Evolutionary conservation across 2,888 invertebrate species (phyloP).

Genomic region (Chromoteleia sp.): DNA sequence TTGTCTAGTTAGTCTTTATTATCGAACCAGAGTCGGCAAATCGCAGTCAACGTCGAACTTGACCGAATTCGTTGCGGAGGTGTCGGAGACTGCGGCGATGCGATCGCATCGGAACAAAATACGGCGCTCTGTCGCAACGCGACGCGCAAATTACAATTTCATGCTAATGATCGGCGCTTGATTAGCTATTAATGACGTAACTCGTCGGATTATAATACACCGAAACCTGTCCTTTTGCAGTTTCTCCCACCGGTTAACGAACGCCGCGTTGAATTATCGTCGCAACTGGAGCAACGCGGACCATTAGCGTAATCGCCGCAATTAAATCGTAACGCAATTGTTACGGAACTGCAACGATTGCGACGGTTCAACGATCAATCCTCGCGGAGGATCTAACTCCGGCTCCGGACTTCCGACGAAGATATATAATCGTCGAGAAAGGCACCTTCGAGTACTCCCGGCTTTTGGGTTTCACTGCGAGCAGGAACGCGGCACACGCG

Average conservation of each 20-base stretch:
- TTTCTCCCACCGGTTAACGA: background rate
- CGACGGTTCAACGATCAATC: background rate
- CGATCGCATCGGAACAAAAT: background rate
- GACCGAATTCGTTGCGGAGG: slow-evolving; percentile 12
- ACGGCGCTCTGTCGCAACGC: slow-evolving; percentile 5
- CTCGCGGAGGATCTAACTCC: background rate
- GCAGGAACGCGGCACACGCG: slow-evolving; percentile 6
- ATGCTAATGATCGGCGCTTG: slow-evolving; percentile 9
- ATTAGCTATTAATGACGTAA: slow-evolving; percentile 12
- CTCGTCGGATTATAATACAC: too few species aligned
- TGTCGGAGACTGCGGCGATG: background rate
- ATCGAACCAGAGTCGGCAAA: too few species aligned
- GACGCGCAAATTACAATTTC: slow-evolving; percentile 13
- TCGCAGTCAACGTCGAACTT: slow-evolving; percentile 23
- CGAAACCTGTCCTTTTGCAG: too few species aligned
- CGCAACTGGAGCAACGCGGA: slow-evolving; percentile 6
- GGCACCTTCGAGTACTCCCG: slow-evolving; percentile 2
- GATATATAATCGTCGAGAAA: background rate
- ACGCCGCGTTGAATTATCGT: background rate
- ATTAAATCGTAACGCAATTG: background rate
- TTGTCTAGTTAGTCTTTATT: too few species aligned
- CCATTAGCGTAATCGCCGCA: background rate
- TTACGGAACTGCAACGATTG: background rate
- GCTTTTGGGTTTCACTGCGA: slow-evolving; percentile 3
- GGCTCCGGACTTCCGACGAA: background rate